Conservation (phyloP, 2,888 invertebrate species). For the Dryobota labecula region DNA sequence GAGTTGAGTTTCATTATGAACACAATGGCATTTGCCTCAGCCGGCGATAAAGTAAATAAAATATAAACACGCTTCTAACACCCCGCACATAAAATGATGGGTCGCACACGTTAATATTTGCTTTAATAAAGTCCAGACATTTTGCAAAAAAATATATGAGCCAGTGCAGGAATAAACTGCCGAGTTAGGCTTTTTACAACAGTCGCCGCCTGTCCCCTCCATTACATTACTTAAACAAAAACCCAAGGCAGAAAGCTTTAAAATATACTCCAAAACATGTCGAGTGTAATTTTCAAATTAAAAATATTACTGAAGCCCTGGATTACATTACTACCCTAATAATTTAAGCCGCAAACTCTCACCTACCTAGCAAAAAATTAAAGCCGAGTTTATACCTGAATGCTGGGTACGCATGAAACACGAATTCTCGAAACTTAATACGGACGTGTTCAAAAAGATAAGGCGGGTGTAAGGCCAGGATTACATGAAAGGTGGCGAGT, state of each 20-base stretch:
- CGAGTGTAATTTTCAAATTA: conserved; percentile 82
- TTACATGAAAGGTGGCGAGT: conserved; percentile 75
- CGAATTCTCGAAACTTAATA: conserved; percentile 73
- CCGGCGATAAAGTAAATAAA: conserved; percentile 86
- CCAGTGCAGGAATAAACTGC: conserved; percentile 82
- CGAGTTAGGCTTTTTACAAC: conserved; percentile 80
- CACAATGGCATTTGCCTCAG: conserved; percentile 77
- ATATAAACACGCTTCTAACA: conserved; percentile 86
- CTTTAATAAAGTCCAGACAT: conserved; percentile 84
- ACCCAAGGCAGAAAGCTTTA: conserved; percentile 76
- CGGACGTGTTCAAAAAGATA: conserved; percentile 71
- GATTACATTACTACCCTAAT: conserved; percentile 62
- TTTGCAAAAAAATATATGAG: conserved; percentile 81
- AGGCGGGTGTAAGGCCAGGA: conserved; percentile 72
- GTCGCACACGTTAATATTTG: conserved; percentile 82
- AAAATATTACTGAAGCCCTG: conserved; percentile 68
- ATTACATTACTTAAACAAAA: conserved; percentile 81
- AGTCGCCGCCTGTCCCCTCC: conserved; percentile 69
- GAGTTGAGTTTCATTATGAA: conserved; percentile 85
- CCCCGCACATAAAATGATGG: conserved; percentile 80
- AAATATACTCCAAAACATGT: conserved; percentile 81
- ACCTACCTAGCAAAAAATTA: conserved; percentile 66
- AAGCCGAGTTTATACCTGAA: conserved; percentile 60
- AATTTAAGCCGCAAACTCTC: conserved; percentile 71
- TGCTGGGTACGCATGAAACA: conserved; percentile 62